phyloP scores from a whole-genome alignment of 2,888 invertebrate genomes.

The Hyposoter didymator region DNA sequence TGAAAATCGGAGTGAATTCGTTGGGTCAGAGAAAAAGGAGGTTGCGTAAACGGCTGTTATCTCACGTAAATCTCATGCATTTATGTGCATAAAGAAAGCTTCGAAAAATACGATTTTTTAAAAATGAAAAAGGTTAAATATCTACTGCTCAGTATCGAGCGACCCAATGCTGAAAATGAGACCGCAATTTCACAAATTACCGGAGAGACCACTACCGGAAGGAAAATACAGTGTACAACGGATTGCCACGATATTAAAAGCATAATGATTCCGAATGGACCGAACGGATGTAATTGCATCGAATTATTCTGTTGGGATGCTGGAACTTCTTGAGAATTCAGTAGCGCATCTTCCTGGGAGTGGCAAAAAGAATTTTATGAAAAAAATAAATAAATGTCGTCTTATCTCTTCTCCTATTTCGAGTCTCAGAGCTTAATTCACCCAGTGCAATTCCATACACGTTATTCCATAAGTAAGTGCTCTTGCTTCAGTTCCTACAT shows the following conservation, averaged over 20 bases:
- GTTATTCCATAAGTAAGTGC: constrained; percentile 24
- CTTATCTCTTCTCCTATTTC: not conserved
- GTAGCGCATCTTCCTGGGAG: not conserved
- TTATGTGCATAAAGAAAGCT: not conserved
- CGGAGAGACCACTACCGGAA: not conserved
- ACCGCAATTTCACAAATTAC: not conserved
- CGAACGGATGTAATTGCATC: not conserved
- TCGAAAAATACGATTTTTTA: not conserved
- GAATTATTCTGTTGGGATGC: not conserved
- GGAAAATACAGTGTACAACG: not conserved
- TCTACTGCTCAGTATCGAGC: not conserved
- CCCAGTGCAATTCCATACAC: constrained; percentile 14
- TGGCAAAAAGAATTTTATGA: not conserved
- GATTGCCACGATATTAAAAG: not conserved
- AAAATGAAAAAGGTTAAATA: not conserved
- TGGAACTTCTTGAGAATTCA: not conserved
- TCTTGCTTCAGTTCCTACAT: constrained; percentile 49
- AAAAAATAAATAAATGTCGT: not conserved
- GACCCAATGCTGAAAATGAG: not conserved
- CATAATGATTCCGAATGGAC: not conserved
- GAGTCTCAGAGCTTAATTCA: constrained; percentile 2
- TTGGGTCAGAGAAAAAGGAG: not conserved
- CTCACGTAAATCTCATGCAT: not conserved
- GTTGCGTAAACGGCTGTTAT: too few relatives aligned
- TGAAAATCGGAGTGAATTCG: not conserved